Percentiles rank a stretch among this genome's conserved stretches.
These are phyloP conservation scores for Morpho achilles DNA, from an alignment of 2,888 invertebrate species.

Conservation along the genomic window DNA sequence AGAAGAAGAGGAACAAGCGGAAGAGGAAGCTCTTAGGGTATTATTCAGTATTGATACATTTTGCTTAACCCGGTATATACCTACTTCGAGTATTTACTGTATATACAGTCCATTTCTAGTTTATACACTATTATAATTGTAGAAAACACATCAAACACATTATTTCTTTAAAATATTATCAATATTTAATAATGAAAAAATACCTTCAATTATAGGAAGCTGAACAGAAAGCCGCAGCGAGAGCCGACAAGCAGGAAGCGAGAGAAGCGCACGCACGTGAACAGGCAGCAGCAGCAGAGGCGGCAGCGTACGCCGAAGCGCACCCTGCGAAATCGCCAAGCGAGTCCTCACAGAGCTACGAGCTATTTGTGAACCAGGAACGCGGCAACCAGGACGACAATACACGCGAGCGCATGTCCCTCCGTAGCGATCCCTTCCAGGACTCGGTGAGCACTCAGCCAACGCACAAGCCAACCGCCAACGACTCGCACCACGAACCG, in stretches of 20 bases:
- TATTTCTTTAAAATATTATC: too few relatives aligned
- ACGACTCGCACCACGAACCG: conserved; percentile 75
- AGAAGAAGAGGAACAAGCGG: conserved; percentile 96
- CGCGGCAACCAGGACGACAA: conserved; percentile 93
- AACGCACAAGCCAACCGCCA: conserved; percentile 77
- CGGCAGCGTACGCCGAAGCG: conserved; percentile 80
- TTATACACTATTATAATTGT: too few relatives aligned
- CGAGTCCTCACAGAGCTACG: conserved; percentile 89
- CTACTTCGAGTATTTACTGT: too few relatives aligned
- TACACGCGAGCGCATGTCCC: conserved; percentile 94
- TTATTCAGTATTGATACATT: conserved; percentile 24
- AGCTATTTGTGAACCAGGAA: conserved; percentile 93
- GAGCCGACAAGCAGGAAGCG: conserved; percentile 82
- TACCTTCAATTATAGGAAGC: conserved; percentile 82
- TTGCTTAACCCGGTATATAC: too few relatives aligned
- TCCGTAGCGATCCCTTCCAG: conserved; percentile 92
- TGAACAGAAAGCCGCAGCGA: conserved; percentile 87
- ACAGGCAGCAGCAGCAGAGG: conserved; percentile 81
- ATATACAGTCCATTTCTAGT: too few relatives aligned
- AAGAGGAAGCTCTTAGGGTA: conserved; percentile 95
- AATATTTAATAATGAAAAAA: too few relatives aligned
- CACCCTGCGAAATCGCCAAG: conserved; percentile 93
- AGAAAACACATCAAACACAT: too few relatives aligned
- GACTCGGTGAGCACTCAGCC: conserved; percentile 91
- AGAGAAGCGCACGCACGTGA: conserved; percentile 81